Base-by-base conservation (phyloP, 2,888 invertebrate genomes). In the Aleiodes testaceus region DNA sequence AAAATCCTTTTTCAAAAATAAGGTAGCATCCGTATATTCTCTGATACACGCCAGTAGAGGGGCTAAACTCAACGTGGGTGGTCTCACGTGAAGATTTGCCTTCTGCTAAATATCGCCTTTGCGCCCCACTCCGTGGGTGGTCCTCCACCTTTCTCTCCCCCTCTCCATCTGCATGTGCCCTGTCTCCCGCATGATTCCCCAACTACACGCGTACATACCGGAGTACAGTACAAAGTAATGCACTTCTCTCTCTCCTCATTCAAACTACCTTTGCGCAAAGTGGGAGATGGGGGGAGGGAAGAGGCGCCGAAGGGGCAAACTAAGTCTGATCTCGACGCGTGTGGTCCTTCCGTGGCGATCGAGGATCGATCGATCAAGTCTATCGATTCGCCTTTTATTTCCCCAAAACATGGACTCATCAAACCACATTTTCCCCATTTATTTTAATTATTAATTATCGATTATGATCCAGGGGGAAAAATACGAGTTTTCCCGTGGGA, bases 31-130 rank as follows among this genome's bases (percentile, higher is more conserved):
- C 50, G 65, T 61, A 66, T 50, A 30, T n/a, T 26, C 30, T 26
- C 26, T 12, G 65, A 63, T 49, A 18, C 26, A 64, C 53, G 12
- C 36, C 47, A n/a, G n/a, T n/a, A n/a, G 30, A 55, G 59, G 53
- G 65, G 77, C 74, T 77, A 68, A 66, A 26, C 26, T 79, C 84
- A 72, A 83, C 81, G 86, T 86, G 86, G 86, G 85, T 86, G 86
- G 86, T 81, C 86, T 79, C 63, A 22, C 72, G 77, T 78, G 80
- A 83, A 84, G 85, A 85, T 85, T 85, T 85, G 85, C 86, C 85
- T 86, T 85, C 84, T 84, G 86, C 85, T 86, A 85, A 85, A 86
- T 85, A 86, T 85, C 85, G 85, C 83, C 86, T 85, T 84, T 82
- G 83, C 84, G 84, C 85, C 84, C 63, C 82, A 82, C 85, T 78